Evolutionary conservation across 2,888 invertebrate genomes (phyloP).

Genomic region (Malachius bipustulatus): DNA sequence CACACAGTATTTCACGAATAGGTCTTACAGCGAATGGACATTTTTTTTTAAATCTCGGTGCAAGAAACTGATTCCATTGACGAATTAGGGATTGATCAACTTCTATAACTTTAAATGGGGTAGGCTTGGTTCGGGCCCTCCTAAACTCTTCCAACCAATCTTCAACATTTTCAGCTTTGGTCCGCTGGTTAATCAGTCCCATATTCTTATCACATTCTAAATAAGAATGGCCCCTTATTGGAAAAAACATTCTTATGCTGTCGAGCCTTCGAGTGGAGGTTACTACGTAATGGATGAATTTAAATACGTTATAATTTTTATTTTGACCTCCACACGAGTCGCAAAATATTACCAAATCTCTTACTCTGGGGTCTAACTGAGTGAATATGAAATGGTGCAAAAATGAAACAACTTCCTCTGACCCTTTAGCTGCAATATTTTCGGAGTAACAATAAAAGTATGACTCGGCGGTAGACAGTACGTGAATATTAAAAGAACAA

Average conservation of each 20-base stretch:
- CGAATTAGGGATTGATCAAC: too few species aligned
- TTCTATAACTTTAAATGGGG: too few species aligned
- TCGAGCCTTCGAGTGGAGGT: slow-evolving; percentile 10
- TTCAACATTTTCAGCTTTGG: too few species aligned
- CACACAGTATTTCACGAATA: too few species aligned
- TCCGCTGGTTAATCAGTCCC: slow-evolving; percentile 6
- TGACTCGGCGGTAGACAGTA: slow-evolving; percentile 15
- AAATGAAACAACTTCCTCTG: slow-evolving; percentile 21
- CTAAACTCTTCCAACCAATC: too few species aligned
- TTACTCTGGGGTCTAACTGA: slow-evolving; percentile 12
- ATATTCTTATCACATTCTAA: slow-evolving; percentile 9
- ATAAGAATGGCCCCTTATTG: slow-evolving; percentile 10
- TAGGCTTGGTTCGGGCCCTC: too few species aligned
- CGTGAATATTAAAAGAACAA: slow-evolving; percentile 22
- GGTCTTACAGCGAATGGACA: too few species aligned
- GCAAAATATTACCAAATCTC: slow-evolving; percentile 22
- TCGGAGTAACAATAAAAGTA: slow-evolving; percentile 21
- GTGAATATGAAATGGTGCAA: slow-evolving; percentile 17
- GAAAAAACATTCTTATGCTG: neutral
- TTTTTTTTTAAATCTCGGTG: too few species aligned
- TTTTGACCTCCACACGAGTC: slow-evolving; percentile 25
- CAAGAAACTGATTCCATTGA: too few species aligned
- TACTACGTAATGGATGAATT: slow-evolving; percentile 22
- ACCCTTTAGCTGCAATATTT: slow-evolving; percentile 18
- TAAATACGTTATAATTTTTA: slow-evolving; percentile 23